These are phyloP conservation scores for Schizopygopsis pylzovi DNA, from an alignment of 2,797 vertebrate genomes.

Conservation along the genomic window DNA sequence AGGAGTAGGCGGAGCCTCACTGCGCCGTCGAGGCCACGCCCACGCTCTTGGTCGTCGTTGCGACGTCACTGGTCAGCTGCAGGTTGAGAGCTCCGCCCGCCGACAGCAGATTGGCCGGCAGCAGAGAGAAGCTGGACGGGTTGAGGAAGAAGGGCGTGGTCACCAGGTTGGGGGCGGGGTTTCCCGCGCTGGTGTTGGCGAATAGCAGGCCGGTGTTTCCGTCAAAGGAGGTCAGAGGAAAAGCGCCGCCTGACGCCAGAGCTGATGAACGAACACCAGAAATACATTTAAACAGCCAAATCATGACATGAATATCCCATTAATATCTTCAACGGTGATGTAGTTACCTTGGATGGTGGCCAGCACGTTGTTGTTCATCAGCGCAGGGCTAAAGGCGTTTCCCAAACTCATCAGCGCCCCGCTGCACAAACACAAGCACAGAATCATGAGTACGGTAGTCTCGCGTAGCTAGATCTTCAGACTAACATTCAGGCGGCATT, in stretches of 20 bases:
- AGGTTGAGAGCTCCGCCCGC: conserved; percentile 83
- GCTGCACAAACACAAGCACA: too few relatives aligned
- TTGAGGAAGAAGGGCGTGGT: conserved; percentile 87
- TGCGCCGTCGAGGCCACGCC: conserved; percentile 87
- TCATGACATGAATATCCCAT: too few relatives aligned
- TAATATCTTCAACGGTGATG: too few relatives aligned
- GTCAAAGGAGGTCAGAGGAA: conserved; percentile 88
- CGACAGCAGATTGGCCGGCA: conserved; percentile 86
- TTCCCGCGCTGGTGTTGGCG: conserved; percentile 50
- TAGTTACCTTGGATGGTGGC: too few relatives aligned
- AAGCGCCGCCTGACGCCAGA: conserved; percentile 85
- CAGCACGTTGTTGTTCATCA: too few relatives aligned
- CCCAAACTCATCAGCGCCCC: too few relatives aligned
- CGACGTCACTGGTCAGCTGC: conserved; percentile 81
- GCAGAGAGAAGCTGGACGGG: conserved; percentile 87
- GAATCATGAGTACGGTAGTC: too few relatives aligned
- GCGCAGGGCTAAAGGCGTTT: too few relatives aligned
- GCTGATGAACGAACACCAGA: conserved; percentile 66
- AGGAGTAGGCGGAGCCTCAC: conserved; percentile 69
- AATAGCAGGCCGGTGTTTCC: conserved; percentile 68
- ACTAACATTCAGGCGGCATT: too few relatives aligned
- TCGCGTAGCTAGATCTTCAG: too few relatives aligned
- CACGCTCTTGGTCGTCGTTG: conserved; percentile 80
- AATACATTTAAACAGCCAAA: background rate
- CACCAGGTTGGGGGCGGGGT: conserved; percentile 75